These are phyloP conservation scores for Daubentonia madagascariensis DNA, from an alignment of 2,113 vertebrate genomes.

Conservation along the genomic window DNA sequence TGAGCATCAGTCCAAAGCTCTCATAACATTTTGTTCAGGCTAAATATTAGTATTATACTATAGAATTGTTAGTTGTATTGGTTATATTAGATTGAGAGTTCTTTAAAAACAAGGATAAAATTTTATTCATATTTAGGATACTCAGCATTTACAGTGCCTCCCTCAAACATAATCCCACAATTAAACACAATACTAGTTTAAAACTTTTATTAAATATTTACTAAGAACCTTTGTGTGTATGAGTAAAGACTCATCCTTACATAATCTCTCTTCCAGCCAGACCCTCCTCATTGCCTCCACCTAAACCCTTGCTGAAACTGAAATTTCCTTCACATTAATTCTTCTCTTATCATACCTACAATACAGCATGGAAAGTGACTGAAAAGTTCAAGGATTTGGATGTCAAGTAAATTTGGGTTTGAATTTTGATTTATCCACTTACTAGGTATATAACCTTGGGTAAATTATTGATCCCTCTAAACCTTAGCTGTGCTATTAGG, in stretches of 20 bases:
- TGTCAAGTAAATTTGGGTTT: neutral
- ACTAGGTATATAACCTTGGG: neutral
- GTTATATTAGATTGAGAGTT: neutral
- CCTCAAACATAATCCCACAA: neutral
- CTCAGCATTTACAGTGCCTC: neutral
- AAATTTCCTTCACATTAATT: constrained; percentile 26
- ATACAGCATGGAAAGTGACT: neutral
- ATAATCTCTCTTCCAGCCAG: neutral
- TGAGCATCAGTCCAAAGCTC: neutral
- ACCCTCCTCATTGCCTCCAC: neutral
- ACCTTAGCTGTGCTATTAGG: neutral
- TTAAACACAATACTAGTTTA: neutral
- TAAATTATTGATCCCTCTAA: neutral
- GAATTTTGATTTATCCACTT: constrained; percentile 15
- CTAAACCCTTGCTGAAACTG: neutral
- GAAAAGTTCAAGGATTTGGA: neutral
- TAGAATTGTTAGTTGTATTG: neutral
- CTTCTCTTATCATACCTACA: neutral
- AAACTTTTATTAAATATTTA: neutral
- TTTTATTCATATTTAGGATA: constrained; percentile 26
- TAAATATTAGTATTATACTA: constrained; percentile 2
- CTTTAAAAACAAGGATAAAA: constrained; percentile 18
- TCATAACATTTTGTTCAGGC: constrained; percentile 5
- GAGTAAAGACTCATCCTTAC: neutral
- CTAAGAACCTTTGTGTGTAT: neutral